Evolutionary conservation across 2,797 vertebrate genomes (phyloP), one percentile per base, ranked within the genome.

Genomic region (Garrulus glandarius): DNA sequence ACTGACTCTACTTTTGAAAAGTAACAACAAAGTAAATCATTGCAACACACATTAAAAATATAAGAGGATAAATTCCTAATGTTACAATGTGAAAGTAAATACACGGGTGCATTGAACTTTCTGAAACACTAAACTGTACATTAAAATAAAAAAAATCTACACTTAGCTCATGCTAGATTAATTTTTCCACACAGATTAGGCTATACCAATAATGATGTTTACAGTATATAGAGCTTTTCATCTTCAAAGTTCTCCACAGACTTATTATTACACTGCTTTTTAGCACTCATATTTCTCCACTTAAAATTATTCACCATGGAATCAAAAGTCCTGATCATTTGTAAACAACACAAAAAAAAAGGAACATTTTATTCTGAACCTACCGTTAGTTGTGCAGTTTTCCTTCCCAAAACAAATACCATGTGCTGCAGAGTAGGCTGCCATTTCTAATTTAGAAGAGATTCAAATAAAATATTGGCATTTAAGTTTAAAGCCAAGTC

Each of bases 211-310:
- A 96, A 95, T 89, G 78, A 71, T 72, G 87, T 95, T 95, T 92
- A 91, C 89, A 86, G 65, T 85, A 85, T 53, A 89, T 20, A 90
- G 29, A 84, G 61, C 65, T 96, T 93, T 94, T 92, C 55, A 95
- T 96, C 96, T 97, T 97, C 93, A 94, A 95, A 96, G 95, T 88
- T 30, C 55, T 87, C 72, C 60, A 81, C 57, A 96, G 75, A 92
- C 84, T 61, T 92, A 93, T 96, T 92, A 95, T 94, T 96, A 96
- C 26, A 55, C 16, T 76, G 50, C 43, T 89, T 97, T 95, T 88
- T 65, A 91, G 53, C 29, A 87, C 81, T 92, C 50, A 3, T 36
- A 61, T 65, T 94, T 95, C 70, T 96, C 50, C 71, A 78, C 43
- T 93, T 78, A 60, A 70, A 87, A 93, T 84, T 95, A 93, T 88